Percentiles rank a stretch among this genome's conserved stretches.
Conservation (phyloP, 1,140 invertebrate species). For the Tetragnatha versicolor region DNA sequence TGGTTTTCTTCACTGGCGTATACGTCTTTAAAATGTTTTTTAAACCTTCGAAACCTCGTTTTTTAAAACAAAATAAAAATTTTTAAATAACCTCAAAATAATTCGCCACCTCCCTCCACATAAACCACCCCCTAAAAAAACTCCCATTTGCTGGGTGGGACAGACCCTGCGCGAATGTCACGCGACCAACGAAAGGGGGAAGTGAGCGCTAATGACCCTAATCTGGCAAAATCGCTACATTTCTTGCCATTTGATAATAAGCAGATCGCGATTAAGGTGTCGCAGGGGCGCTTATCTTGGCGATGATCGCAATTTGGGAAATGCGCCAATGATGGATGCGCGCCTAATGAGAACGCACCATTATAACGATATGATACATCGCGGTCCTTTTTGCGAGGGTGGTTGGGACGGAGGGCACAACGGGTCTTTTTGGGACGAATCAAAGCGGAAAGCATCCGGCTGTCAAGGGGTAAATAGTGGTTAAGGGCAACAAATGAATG, state of each 20-base stretch:
- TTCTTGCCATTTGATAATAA: slow-evolving; percentile 44
- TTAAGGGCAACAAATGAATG: not conserved
- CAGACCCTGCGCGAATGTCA: too few species aligned
- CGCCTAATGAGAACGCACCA: slow-evolving; percentile 44
- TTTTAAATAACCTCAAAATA: too few species aligned
- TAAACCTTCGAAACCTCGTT: too few species aligned
- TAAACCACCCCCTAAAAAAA: too few species aligned
- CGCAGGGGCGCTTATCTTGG: slow-evolving; percentile 3
- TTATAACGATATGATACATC: too few species aligned
- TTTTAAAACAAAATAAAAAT: too few species aligned
- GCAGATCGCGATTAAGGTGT: slow-evolving; percentile 46
- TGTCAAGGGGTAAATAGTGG: not conserved
- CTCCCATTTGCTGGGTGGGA: too few species aligned
- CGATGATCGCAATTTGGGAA: slow-evolving; percentile 48
- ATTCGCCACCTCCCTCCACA: too few species aligned
- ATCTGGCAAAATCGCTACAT: slow-evolving; percentile 25
- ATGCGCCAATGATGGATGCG: slow-evolving; percentile 45
- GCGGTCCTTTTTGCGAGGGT: not conserved
- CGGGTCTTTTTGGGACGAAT: not conserved
- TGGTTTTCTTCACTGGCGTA: too few species aligned
- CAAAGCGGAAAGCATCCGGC: slow-evolving; percentile 24
- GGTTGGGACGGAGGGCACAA: not conserved
- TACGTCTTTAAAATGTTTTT: too few species aligned
- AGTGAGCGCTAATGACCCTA: too few species aligned
- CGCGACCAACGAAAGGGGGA: too few species aligned